Conservation (phyloP, 2,888 invertebrate species). For the Chaitophorus viminalis region DNA sequence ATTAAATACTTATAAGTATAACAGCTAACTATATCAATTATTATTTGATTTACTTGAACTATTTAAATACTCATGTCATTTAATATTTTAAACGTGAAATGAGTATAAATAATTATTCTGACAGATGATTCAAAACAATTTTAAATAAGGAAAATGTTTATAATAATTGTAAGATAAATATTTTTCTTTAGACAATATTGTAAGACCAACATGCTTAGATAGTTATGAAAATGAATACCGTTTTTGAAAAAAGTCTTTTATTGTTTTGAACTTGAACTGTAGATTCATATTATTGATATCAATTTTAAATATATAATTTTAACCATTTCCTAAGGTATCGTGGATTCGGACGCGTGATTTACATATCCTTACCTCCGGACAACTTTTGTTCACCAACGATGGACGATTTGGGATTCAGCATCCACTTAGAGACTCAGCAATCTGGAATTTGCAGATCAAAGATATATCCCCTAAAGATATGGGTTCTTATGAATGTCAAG, state of each 20-base stretch:
- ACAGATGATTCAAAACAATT: too few species aligned
- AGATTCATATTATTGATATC: background rate
- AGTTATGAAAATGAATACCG: too few species aligned
- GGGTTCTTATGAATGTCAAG: constrained; percentile 63
- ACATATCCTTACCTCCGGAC: constrained; percentile 59
- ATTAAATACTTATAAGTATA: too few species aligned
- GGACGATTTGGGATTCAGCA: constrained; percentile 59
- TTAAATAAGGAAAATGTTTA: too few species aligned
- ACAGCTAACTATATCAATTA: too few species aligned
- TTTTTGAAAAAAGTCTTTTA: background rate
- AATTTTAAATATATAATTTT: background rate
- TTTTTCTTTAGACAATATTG: too few species aligned
- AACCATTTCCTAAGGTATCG: constrained; percentile 56
- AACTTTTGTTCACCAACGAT: constrained; percentile 58
- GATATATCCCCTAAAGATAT: constrained; percentile 55
- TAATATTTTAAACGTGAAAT: too few species aligned
- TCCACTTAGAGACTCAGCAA: constrained; percentile 40
- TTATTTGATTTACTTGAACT: too few species aligned
- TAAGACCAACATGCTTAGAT: too few species aligned
- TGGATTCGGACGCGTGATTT: constrained; percentile 63
- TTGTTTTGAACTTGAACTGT: background rate
- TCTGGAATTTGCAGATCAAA: constrained; percentile 61
- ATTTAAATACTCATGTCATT: too few species aligned
- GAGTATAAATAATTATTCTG: too few species aligned
- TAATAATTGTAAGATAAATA: too few species aligned